These are phyloP conservation scores for Nipponia nippon DNA, from an alignment of 2,113 vertebrate species.

Conservation along the genomic window DNA sequence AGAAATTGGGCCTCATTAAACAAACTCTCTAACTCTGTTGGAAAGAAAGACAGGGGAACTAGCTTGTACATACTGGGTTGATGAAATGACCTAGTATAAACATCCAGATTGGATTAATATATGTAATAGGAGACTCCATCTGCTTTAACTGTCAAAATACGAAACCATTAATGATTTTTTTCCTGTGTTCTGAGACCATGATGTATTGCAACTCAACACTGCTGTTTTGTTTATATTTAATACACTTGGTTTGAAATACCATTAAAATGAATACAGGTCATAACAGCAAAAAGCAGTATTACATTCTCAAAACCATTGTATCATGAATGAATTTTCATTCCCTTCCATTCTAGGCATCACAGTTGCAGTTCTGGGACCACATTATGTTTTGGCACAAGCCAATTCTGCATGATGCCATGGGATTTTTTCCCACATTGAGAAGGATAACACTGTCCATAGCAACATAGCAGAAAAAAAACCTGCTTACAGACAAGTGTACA, in stretches of 20 bases:
- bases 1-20: not conserved
- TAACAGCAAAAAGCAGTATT: not conserved
- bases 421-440: not conserved
- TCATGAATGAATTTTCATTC: not conserved
- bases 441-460: not conserved
- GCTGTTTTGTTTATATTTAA: not conserved
- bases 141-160: constrained; percentile 5
- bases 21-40: not conserved
- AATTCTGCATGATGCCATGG: not conserved
- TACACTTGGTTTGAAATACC: not conserved
- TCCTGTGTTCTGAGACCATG: not conserved
- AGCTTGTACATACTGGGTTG: not conserved
- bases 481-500: not conserved
- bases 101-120: not conserved
- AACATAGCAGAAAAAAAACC: not conserved
- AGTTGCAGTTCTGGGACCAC: not conserved
- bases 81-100: not conserved
- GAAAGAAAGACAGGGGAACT: not conserved
- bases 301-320: not conserved
- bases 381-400: not conserved
- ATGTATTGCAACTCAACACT: not conserved
- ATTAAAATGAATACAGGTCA: not conserved
- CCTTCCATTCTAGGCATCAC: not conserved
- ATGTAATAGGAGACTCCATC: not conserved
- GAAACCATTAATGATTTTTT: not conserved